phyloP scores from a whole-genome alignment of 2,888 invertebrate genomes.

The Pollenia angustigena region DNA sequence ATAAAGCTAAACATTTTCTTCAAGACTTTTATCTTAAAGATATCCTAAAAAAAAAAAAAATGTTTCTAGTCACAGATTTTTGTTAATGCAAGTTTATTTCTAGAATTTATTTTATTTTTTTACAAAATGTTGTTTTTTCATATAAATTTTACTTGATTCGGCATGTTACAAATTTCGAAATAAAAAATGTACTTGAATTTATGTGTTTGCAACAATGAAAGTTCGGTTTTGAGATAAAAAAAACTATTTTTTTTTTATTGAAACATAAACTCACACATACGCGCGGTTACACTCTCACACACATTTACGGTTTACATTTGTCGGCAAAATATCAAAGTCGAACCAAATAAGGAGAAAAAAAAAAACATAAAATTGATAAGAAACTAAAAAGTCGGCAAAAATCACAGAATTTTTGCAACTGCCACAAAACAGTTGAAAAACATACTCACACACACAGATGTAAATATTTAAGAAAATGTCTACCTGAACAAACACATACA shows the following conservation, averaged over 20 bases:
- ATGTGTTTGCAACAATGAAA: conserved; percentile 42
- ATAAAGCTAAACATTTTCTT: not conserved
- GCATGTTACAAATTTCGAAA: conserved; percentile 33
- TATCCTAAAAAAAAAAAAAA: not conserved
- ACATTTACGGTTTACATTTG: conserved; percentile 23
- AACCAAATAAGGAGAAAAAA: conserved; percentile 35
- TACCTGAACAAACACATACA: not conserved
- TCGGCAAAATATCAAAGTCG: conserved; percentile 60
- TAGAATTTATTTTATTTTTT: not conserved
- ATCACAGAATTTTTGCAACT: conserved; percentile 65
- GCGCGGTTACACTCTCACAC: not conserved
- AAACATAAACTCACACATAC: not conserved
- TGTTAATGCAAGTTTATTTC: not conserved
- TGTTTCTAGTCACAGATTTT: conserved; percentile 13
- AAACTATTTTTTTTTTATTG: conserved; percentile 30
- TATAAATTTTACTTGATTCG: conserved; percentile 33
- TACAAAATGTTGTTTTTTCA: not conserved
- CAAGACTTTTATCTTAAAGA: not conserved
- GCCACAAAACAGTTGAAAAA: conserved; percentile 44
- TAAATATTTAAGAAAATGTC: conserved; percentile 7
- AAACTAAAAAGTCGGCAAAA: conserved; percentile 62
- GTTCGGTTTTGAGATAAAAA: conserved; percentile 20
- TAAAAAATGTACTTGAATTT: conserved; percentile 33
- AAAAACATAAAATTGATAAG: conserved; percentile 59
- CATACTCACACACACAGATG: conserved; percentile 22